Evolutionary conservation across 1,140 invertebrate genomes (phyloP).

Genomic region (Conopomorpha cramerella): DNA sequence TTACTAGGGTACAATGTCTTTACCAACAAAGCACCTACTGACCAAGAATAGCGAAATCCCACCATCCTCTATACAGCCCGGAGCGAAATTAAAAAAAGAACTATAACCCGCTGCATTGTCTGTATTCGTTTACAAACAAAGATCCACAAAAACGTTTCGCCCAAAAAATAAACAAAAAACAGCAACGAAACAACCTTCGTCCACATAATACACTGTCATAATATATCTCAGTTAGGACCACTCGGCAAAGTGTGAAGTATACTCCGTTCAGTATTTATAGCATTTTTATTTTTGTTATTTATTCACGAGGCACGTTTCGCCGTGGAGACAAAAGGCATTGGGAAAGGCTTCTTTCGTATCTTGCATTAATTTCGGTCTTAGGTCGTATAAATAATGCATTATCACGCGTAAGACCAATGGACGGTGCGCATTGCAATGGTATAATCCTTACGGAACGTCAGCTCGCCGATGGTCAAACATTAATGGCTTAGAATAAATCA

Average conservation of each 20-base stretch:
- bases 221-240: constrained; percentile 43
- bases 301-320: constrained; percentile 44
- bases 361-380: constrained; percentile 47
- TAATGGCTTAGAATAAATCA: no score
- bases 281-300: constrained; percentile 52
- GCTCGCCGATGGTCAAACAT: no score
- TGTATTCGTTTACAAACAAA: constrained; percentile 44
- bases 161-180: no score
- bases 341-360: constrained; percentile 31
- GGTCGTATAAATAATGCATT: constrained; percentile 54
- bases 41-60: no score
- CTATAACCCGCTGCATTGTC: constrained; percentile 31
- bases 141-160: constrained; percentile 39
- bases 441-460: no score
- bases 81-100: no score
- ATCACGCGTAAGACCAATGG: constrained; percentile 28
- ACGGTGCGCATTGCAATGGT: no score
- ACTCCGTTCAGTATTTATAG: constrained; percentile 49
- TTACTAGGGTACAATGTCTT: no score
- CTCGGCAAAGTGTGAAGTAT: constrained; percentile 47
- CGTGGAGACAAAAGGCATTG: constrained; percentile 32
- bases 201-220: constrained; percentile 34
- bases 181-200: constrained; percentile 24
- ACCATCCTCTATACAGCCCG: no score
- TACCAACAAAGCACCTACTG: no score